Conservation (phyloP, 2,888 invertebrate genomes). For the Drosophila longiperda region DNA sequence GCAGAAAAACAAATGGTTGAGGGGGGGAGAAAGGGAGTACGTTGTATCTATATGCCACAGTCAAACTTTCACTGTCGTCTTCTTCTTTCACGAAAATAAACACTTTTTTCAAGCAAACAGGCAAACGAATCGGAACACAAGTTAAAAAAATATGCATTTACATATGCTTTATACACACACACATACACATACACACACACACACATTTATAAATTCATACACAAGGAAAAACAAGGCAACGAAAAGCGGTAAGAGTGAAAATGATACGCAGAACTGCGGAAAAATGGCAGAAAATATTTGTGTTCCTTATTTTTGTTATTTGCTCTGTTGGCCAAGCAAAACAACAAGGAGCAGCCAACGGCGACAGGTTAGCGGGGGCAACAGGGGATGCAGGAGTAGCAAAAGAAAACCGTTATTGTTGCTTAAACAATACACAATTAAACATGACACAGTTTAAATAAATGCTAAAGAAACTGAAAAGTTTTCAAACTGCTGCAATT, state of each 20-base stretch:
- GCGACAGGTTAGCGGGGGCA: conserved; percentile 11
- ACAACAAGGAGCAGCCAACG: conserved; percentile 18
- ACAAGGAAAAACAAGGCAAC: conserved; percentile 52
- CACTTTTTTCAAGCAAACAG: conserved; percentile 60
- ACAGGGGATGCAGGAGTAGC: not conserved
- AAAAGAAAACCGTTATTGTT: conserved; percentile 24
- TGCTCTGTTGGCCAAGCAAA: conserved; percentile 47
- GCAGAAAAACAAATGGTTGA: conserved; percentile 2
- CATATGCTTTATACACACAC: conserved; percentile 48
- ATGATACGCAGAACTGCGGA: conserved; percentile 72
- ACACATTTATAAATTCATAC: conserved; percentile 62
- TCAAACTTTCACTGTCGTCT: conserved; percentile 41
- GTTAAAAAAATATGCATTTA: conserved; percentile 63
- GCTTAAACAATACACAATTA: conserved; percentile 43
- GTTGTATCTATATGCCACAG: not conserved
- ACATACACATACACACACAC: conserved; percentile 6
- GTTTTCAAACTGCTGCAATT: not conserved
- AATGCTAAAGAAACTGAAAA: conserved; percentile 12
- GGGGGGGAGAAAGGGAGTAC: not conserved
- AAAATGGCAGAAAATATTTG: conserved; percentile 63
- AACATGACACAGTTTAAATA: conserved; percentile 29
- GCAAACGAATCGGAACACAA: conserved; percentile 75
- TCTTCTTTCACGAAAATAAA: conserved; percentile 50
- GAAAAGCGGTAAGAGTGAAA: conserved; percentile 54
- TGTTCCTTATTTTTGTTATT: conserved; percentile 22